Evolutionary conservation across 2,797 vertebrate genomes (phyloP), one percentile per base, ranked within the genome.

Genomic region (Spinus pinus): DNA sequence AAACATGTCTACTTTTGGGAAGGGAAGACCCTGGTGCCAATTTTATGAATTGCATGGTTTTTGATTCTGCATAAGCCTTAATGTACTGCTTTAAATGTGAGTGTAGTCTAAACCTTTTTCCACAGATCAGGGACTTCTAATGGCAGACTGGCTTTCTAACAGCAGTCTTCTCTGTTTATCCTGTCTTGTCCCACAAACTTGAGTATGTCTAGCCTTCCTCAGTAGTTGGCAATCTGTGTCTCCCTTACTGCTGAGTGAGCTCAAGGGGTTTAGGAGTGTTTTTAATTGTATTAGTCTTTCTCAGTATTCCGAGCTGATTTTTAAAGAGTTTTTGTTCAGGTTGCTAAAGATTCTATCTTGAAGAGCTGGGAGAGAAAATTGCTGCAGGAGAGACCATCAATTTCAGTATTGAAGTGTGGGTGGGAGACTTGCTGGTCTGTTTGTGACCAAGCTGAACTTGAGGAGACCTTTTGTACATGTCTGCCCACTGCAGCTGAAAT

Each of bases 1-100:
- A 98, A 97, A 31, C 6, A 1, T 15, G 5, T 44, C 33, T 58
- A 7, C 21, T 71, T 90, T 84, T 35, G 12, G 18, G 37, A 37
- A 37, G 73, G 30, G 13, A 81, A 84, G 49, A 53, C 30, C 8
- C 10, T 58, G 21, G 18, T 89, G 23, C 16, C 23, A 69, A 8
- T 57, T 50, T 80, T 5, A 46, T 20, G 3, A 33, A 47, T 8
- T 53, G 23, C 44, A 71, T 73, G 73, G 17, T 77, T 86, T 69
- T 73, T 25, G 77, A 60, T 47, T 81, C 31, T 51, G 41, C 50
- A 23, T 39, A 50, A 28, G 2, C 66, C n/a, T 80, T 81, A 64
- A 65, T 7, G 0, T 46, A 21, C 42, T 88, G 51, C 9, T 66
- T 85, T 71, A 77, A 70, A 61, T 24, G 39, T 21, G 12, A 18